phyloP scores from a whole-genome alignment of 2,797 vertebrate species.

The Xyrichtys novacula region DNA sequence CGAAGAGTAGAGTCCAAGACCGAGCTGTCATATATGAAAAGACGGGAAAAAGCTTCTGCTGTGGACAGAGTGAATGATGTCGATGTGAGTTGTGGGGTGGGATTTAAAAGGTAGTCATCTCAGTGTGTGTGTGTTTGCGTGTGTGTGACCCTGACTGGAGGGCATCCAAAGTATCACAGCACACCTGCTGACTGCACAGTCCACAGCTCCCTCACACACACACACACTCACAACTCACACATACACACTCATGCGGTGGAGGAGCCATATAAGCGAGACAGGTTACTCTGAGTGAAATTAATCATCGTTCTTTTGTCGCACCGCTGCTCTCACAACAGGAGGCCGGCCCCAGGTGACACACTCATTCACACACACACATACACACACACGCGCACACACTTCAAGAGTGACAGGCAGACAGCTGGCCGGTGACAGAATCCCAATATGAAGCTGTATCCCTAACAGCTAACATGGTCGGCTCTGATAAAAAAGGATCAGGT shows the following conservation, averaged over 20 bases:
- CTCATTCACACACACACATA: conserved; percentile 34
- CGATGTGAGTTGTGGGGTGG: conserved; percentile 5
- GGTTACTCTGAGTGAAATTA: conserved; percentile 84
- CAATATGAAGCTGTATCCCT: conserved; percentile 62
- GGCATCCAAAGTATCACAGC: conserved; percentile 80
- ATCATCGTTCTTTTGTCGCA: conserved; percentile 83
- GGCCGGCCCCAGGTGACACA: conserved; percentile 65
- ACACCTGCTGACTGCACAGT: conserved; percentile 84
- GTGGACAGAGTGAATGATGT: conserved; percentile 15
- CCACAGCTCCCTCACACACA: conserved; percentile 43
- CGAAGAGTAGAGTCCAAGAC: not conserved
- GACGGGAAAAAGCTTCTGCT: not conserved
- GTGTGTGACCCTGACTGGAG: conserved; percentile 81
- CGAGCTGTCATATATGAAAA: not conserved
- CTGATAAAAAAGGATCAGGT: conserved; percentile 35
- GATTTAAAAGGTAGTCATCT: conserved; percentile 7
- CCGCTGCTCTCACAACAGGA: conserved; percentile 78
- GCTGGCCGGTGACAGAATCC: conserved; percentile 67
- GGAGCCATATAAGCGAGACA: conserved; percentile 70
- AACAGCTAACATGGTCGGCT: conserved; percentile 67
- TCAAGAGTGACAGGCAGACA: conserved; percentile 68
- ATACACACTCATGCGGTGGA: conserved; percentile 43
- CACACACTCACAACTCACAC: conserved; percentile 28
- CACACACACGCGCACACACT: conserved; percentile 28
- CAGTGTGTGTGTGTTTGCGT: conserved; percentile 35